Evolutionary conservation across 2,888 invertebrate genomes (phyloP), one percentile per base, ranked within the genome.

Genomic region (Nephrotoma appendiculata): DNA sequence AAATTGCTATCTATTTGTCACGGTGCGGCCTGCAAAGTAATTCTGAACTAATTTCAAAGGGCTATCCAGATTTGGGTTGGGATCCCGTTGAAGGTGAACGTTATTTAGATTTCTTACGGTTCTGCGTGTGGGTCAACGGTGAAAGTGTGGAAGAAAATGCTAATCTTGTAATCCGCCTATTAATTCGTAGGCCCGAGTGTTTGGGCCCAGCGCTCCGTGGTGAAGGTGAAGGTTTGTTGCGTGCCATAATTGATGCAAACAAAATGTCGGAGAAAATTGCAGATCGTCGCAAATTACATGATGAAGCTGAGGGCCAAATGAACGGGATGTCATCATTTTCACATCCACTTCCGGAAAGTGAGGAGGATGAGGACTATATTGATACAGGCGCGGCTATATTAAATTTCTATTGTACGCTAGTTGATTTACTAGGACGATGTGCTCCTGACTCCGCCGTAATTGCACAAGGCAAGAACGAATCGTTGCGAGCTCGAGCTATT

Each of bases 121-220:
- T 98, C 93, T 99, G 99, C 91, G 99, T 99, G 88, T 99, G 99
- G 99, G 99, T 94, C 0, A 95, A 95, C 90, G 99, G 99, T 86
- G 99, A 99, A 93, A 99, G 98, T 91, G 99, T 99, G 71, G 99
- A 99, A 92, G 99, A 99, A 92, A 99, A 99, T 92, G 99, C 99
- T 5, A 99, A 99, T 92, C 93, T 99, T 88, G 99, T 99, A 41
- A 99, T 99, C 90, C 95, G 99, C 87, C 94, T 99, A 87, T 93
- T 99, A 89, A 99, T 99, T 92, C 94, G 99, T 89, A 93, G 99
- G 89, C 99, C 99, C 2, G 99, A 99, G 92, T 99, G 99, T 92
- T 94, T 99, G 88, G 99, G 99, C 0, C 98, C 99, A 5, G 99
- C 99, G 11, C 93, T 99, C 88, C 93, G 99, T 89, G 99, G 99